Percentiles rank a stretch among this genome's conserved stretches.
phyloP scores from a whole-genome alignment of 2,888 invertebrate genomes.

The Drosophila conformis region DNA sequence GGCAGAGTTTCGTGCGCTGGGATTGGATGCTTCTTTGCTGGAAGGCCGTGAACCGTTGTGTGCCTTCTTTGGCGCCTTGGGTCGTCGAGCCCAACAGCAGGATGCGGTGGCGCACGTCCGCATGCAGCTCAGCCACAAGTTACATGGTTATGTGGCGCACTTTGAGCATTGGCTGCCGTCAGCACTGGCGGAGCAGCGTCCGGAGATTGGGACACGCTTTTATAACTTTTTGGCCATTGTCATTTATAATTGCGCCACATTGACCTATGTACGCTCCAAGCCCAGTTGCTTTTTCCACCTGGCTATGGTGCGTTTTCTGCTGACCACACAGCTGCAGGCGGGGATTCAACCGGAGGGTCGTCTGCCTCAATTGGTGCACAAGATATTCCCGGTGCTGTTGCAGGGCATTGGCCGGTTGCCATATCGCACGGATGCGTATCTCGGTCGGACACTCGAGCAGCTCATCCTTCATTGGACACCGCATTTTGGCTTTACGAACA shows the following conservation, averaged over 20 bases:
- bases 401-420: slow-evolving; percentile 86
- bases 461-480: slow-evolving; percentile 85
- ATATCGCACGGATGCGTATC: slow-evolving; percentile 85
- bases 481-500: slow-evolving; percentile 80
- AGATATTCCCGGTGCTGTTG: slow-evolving; percentile 86
- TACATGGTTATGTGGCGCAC: slow-evolving; percentile 80
- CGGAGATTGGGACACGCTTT: slow-evolving; percentile 80
- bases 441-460: slow-evolving; percentile 85
- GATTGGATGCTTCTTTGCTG: slow-evolving; percentile 62
- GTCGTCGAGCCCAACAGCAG: slow-evolving; percentile 64
- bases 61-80: slow-evolving; percentile 82
- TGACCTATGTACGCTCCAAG: slow-evolving; percentile 82
- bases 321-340: slow-evolving; percentile 86
- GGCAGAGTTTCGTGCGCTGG: slow-evolving; percentile 75
- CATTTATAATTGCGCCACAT: slow-evolving; percentile 83
- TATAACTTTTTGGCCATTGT: slow-evolving; percentile 84
- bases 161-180: slow-evolving; percentile 83
- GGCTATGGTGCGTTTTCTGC: slow-evolving; percentile 85
- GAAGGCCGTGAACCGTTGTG: slow-evolving; percentile 83
- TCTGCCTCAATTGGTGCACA: slow-evolving; percentile 85
- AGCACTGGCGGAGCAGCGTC: slow-evolving; percentile 47
- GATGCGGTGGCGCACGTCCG: slow-evolving; percentile 57
- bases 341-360: slow-evolving; percentile 85
- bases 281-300: slow-evolving; percentile 86
- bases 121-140: slow-evolving; percentile 76